Percentiles rank a stretch among this genome's conserved stretches.
phyloP scores from a whole-genome alignment of 2,113 vertebrate genomes.

The Ariopsis seemanni region DNA sequence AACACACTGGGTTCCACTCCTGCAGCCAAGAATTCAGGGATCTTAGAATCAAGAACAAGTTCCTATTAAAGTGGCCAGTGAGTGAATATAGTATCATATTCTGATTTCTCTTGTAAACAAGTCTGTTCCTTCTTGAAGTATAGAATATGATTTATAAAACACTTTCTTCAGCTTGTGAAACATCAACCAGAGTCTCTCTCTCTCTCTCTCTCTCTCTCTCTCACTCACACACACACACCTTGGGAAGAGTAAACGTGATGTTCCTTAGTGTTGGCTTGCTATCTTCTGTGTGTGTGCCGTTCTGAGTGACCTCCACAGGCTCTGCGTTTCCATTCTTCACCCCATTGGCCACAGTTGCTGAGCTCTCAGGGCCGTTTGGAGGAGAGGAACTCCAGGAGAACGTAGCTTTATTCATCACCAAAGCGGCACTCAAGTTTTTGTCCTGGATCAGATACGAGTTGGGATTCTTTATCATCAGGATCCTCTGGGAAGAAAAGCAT shows the following conservation, averaged over 20 bases:
- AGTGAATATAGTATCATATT: too few species aligned
- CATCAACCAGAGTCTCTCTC: neutral
- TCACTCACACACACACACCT: slow-evolving; percentile 63
- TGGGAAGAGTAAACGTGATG: slow-evolving; percentile 75
- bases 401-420: slow-evolving; percentile 76
- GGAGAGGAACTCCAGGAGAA: slow-evolving; percentile 69
- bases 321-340: neutral
- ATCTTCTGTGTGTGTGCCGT: neutral
- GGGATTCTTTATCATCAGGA: slow-evolving; percentile 75
- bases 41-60: too few species aligned
- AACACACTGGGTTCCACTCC: too few species aligned
- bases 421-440: slow-evolving; percentile 63
- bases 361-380: neutral
- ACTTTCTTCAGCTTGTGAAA: neutral
- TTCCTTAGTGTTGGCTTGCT: slow-evolving; percentile 61
- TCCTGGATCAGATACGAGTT: slow-evolving; percentile 71
- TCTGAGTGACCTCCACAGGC: slow-evolving; percentile 17
- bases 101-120: neutral
- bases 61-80: too few species aligned
- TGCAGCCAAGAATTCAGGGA: too few species aligned
- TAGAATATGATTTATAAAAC: neutral
- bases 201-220: too few species aligned
- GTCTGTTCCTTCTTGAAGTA: neutral
- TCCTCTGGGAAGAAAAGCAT: slow-evolving; percentile 68
- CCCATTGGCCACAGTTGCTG: neutral